Evolutionary conservation across 2,113 vertebrate genomes (phyloP).

Genomic region (Bothrops jararaca): DNA sequence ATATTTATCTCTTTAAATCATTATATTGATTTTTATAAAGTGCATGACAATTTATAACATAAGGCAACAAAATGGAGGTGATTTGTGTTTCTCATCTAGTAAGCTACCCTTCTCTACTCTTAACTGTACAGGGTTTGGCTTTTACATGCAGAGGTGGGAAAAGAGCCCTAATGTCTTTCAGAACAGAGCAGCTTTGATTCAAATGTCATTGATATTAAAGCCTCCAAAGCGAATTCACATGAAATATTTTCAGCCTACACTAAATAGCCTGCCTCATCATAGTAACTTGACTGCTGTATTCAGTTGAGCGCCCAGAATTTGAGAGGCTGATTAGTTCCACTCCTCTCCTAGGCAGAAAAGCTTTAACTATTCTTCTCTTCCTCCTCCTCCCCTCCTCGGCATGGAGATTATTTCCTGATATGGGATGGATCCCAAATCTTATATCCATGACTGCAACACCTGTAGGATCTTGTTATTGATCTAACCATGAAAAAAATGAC

Average conservation of each 20-base stretch:
- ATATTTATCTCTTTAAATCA: constrained; percentile 23
- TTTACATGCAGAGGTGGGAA: neutral
- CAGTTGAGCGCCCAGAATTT: neutral
- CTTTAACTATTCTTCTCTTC: neutral
- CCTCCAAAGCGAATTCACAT: constrained; percentile 1
- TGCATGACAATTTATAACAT: constrained; percentile 4
- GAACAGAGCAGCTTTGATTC: constrained; percentile 14
- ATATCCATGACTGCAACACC: neutral
- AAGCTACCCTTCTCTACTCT: neutral
- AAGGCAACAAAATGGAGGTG: constrained; percentile 32
- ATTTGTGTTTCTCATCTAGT: constrained; percentile 36
- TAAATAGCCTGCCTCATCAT: neutral
- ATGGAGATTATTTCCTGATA: neutral
- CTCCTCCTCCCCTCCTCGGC: neutral
- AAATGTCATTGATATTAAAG: constrained; percentile 2
- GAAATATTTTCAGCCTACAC: constrained; percentile 10
- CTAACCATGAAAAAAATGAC: neutral
- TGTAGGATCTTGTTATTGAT: neutral
- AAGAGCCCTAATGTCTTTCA: neutral
- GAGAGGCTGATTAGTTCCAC: no score
- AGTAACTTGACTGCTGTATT: neutral
- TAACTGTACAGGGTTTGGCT: constrained; percentile 2
- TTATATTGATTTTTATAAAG: constrained; percentile 13
- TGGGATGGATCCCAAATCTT: neutral
- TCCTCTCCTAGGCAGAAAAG: neutral